A percentile compares a stretch with the other conserved stretches of the same genome.
phyloP scores from a whole-genome alignment of 2,797 vertebrate species.

The Pipistrellus pygmaeus region DNA sequence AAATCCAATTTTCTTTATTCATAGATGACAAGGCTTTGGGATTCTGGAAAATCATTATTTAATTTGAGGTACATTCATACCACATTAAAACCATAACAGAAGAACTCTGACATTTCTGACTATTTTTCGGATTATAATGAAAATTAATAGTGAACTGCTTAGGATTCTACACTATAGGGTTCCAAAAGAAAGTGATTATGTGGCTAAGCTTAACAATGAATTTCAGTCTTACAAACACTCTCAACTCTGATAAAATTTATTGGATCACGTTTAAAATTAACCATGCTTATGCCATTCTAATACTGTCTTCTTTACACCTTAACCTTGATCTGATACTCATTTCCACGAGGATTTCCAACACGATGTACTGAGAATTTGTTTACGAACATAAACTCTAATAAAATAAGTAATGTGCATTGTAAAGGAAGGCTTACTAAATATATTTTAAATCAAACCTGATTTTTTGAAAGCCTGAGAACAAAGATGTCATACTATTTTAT shows the following conservation, averaged over 20 bases:
- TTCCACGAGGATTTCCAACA: neutral
- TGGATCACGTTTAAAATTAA: conserved; percentile 7
- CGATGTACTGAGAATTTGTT: conserved; percentile 18
- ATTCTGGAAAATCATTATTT: neutral
- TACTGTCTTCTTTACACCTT: neutral
- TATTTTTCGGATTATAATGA: neutral
- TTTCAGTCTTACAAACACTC: neutral
- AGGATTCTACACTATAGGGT: neutral
- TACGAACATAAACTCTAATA: neutral
- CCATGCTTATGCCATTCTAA: neutral
- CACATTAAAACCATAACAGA: neutral
- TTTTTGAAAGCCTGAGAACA: neutral
- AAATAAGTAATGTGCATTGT: neutral
- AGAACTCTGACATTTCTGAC: neutral
- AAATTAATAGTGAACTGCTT: neutral
- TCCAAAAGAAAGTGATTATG: neutral
- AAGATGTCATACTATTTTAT: neutral
- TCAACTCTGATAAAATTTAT: neutral
- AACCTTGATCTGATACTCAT: neutral
- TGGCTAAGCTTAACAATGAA: neutral
- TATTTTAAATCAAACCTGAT: conserved; percentile 37
- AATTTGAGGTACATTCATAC: neutral
- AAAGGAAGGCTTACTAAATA: neutral
- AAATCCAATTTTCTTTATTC: conserved; percentile 19
- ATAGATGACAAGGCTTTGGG: neutral